Evolutionary conservation across 1,140 invertebrate species (phyloP).

Genomic region (Sycophaga agraensis): DNA sequence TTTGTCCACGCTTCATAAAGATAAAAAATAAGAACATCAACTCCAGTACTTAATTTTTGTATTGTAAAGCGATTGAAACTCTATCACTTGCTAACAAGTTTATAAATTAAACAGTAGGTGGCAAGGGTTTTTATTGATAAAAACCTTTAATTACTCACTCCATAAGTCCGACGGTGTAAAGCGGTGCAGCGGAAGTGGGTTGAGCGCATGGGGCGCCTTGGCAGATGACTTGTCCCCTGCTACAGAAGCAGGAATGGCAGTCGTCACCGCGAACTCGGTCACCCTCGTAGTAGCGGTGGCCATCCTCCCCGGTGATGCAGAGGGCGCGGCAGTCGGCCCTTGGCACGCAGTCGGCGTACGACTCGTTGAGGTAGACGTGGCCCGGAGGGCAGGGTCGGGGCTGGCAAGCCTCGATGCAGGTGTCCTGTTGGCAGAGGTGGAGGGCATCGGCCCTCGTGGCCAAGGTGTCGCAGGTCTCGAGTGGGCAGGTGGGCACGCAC

Average conservation of each 20-base stretch:
- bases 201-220: constrained; percentile 68
- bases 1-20: too few relatives aligned
- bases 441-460: constrained; percentile 62
- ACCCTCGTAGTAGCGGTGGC: constrained; percentile 71
- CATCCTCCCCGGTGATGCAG: constrained; percentile 72
- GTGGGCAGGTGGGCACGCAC: constrained; percentile 78
- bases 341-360: constrained; percentile 72
- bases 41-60: too few relatives aligned
- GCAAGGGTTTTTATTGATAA: too few relatives aligned
- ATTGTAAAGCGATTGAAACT: too few relatives aligned
- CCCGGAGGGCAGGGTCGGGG: constrained; percentile 71
- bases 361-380: constrained; percentile 70
- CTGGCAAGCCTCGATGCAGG: constrained; percentile 79
- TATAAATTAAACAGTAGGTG: too few relatives aligned
- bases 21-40: too few relatives aligned
- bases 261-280: constrained; percentile 72
- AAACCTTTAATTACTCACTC: too few relatives aligned
- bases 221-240: constrained; percentile 67
- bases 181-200: constrained; percentile 33
- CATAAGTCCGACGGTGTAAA: constrained; percentile 25
- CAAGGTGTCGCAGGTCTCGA: constrained; percentile 82
- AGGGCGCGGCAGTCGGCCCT: constrained; percentile 68
- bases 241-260: constrained; percentile 78
- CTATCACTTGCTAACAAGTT: too few relatives aligned
- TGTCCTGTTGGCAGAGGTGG: constrained; percentile 69